These are phyloP conservation scores for Nipponia nippon DNA, from an alignment of 2,113 vertebrate genomes.

Conservation along the genomic window DNA sequence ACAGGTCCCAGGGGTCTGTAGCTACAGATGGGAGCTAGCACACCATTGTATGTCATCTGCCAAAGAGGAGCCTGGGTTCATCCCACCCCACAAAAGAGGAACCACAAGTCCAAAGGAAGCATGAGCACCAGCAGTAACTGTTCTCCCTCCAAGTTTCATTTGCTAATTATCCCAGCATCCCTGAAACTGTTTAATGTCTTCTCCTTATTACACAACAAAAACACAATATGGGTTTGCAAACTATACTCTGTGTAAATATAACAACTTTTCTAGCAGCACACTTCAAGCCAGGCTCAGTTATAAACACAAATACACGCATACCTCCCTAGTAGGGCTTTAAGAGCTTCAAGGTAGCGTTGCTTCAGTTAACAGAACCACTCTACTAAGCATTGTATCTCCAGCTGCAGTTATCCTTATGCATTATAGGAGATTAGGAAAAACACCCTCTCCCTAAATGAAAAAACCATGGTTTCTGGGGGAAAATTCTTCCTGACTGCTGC, in stretches of 20 bases:
- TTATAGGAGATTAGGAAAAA: background rate
- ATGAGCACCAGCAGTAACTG: background rate
- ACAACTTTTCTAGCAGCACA: background rate
- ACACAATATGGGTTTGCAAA: background rate
- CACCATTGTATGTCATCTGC: background rate
- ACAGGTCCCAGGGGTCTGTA: background rate
- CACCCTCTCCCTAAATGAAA: background rate
- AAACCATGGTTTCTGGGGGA: background rate
- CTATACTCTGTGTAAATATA: background rate
- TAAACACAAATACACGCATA: background rate
- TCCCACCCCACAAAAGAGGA: background rate
- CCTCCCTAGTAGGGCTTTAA: background rate
- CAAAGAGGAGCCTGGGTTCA: background rate
- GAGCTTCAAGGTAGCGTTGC: background rate
- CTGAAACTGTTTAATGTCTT: background rate
- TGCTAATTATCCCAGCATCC: background rate
- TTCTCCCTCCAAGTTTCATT: background rate
- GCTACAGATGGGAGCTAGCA: background rate
- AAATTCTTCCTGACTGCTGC: background rate
- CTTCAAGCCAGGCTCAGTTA: background rate
- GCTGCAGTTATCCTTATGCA: background rate
- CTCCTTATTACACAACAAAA: background rate
- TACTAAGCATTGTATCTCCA: background rate
- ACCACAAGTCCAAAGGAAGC: background rate
- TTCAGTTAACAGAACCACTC: background rate